Evolutionary conservation across 1,140 invertebrate genomes (phyloP).

Genomic region (Cydia amplana): DNA sequence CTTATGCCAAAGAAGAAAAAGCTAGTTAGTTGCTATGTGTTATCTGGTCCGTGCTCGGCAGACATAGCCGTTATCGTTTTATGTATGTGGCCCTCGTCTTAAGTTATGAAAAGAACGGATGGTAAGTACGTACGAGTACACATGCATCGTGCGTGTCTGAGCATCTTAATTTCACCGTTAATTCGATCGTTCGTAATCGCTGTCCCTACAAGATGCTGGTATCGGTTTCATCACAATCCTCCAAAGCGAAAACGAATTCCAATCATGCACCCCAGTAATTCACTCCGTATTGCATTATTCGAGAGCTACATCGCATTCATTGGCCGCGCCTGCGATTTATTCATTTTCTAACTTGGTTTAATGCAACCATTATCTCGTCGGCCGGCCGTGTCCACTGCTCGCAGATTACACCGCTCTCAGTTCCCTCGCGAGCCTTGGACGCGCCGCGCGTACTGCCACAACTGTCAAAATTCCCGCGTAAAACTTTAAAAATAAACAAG

Average conservation of each 20-base stretch:
- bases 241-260: slow-evolving; percentile 18
- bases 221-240: slow-evolving; percentile 14
- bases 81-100: background rate
- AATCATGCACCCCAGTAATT: slow-evolving; percentile 2
- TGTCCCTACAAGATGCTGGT: slow-evolving; percentile 6
- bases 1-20: too few relatives aligned
- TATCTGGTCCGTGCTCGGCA: too few relatives aligned
- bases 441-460: slow-evolving; percentile 21
- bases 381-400: slow-evolving; percentile 7
- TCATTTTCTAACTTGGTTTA: slow-evolving; percentile 31
- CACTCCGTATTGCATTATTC: slow-evolving; percentile 21
- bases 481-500: slow-evolving; percentile 27
- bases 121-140: too few relatives aligned
- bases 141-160: background rate
- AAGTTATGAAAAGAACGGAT: background rate
- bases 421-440: slow-evolving; percentile 23
- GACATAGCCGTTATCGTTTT: too few relatives aligned
- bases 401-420: slow-evolving; percentile 24
- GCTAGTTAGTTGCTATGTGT: too few relatives aligned
- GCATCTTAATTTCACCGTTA: background rate
- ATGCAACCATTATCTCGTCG: slow-evolving; percentile 31
- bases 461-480: slow-evolving; percentile 29
- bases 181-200: background rate
- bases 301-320: slow-evolving; percentile 26
- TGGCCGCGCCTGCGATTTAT: slow-evolving; percentile 30